phyloP scores from a whole-genome alignment of 2,797 vertebrate species.

The Austrolebias charrua region DNA sequence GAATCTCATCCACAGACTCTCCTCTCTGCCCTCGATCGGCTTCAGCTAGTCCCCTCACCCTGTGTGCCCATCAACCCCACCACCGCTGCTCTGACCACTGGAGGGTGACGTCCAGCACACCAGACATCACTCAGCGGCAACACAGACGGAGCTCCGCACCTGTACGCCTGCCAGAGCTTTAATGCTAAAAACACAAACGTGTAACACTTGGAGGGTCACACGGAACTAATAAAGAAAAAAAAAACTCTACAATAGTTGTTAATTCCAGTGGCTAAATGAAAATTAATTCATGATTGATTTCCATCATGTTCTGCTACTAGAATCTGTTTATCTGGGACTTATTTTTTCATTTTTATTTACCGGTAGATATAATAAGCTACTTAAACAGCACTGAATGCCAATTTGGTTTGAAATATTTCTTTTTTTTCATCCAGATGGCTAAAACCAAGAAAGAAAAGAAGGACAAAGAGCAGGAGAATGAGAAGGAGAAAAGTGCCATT shows the following conservation, averaged over 20 bases:
- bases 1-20: constrained; percentile 69
- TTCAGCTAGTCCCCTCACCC: constrained; percentile 90
- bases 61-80: constrained; percentile 83
- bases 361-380: rapidly evolving
- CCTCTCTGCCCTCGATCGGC: constrained; percentile 91
- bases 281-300: too few relatives aligned
- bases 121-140: constrained; percentile 82
- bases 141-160: constrained; percentile 82
- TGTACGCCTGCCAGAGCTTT: constrained; percentile 71
- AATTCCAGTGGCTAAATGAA: too few relatives aligned
- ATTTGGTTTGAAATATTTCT: background rate
- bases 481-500: constrained; percentile 91
- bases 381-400: background rate
- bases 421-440: constrained; percentile 67
- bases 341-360: background rate
- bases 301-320: background rate
- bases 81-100: constrained; percentile 91
- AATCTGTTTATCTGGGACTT: background rate
- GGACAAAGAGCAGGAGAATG: constrained; percentile 95
- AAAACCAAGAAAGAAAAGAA: constrained; percentile 95
- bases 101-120: constrained; percentile 85
- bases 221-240: background rate
- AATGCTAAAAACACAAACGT: background rate
- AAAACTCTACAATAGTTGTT: too few relatives aligned
- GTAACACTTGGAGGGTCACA: background rate